Conservation (phyloP, 1,140 invertebrate genomes). For the Neodiprion fabricii region DNA sequence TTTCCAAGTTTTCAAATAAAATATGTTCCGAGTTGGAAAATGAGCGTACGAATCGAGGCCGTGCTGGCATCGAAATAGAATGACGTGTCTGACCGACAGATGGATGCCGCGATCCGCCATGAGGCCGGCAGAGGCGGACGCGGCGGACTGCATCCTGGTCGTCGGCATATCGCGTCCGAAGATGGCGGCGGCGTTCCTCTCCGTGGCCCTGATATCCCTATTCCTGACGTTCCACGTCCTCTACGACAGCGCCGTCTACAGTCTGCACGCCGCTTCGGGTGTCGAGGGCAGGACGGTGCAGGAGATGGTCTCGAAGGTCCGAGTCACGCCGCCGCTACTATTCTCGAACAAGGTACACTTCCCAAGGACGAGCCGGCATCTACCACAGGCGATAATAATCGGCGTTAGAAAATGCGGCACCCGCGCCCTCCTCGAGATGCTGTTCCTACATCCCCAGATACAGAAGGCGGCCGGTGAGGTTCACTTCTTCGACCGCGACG, state of each 20-base stretch:
- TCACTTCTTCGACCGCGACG: slow-evolving; percentile 93
- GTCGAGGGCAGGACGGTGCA: slow-evolving; percentile 42
- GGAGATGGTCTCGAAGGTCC: slow-evolving; percentile 33
- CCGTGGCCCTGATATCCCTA: slow-evolving; percentile 76
- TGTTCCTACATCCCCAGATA: slow-evolving; percentile 90
- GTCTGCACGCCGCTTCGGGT: slow-evolving; percentile 68
- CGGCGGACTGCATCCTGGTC: slow-evolving; percentile 80
- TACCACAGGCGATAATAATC: slow-evolving; percentile 88
- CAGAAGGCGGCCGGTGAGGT: slow-evolving; percentile 93
- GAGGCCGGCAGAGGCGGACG: slow-evolving; percentile 77
- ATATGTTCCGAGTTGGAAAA: too few relatives aligned
- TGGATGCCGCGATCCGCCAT: slow-evolving; percentile 80
- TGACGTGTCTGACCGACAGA: slow-evolving; percentile 54
- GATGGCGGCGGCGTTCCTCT: slow-evolving; percentile 78
- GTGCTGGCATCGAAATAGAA: too few relatives aligned
- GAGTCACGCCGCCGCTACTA: slow-evolving; percentile 53
- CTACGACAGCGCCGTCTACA: slow-evolving; percentile 83
- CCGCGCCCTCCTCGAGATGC: slow-evolving; percentile 90
- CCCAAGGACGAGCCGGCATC: slow-evolving; percentile 57
- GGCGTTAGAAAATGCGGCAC: slow-evolving; percentile 95
- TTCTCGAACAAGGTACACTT: slow-evolving; percentile 54
- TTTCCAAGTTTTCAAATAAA: too few relatives aligned
- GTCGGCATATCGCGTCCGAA: slow-evolving; percentile 80
- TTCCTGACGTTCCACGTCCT: slow-evolving; percentile 83
- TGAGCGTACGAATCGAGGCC: too few relatives aligned